These are phyloP conservation scores for Psylliodes chrysocephalus DNA, from an alignment of 2,888 invertebrate species.

Conservation along the genomic window DNA sequence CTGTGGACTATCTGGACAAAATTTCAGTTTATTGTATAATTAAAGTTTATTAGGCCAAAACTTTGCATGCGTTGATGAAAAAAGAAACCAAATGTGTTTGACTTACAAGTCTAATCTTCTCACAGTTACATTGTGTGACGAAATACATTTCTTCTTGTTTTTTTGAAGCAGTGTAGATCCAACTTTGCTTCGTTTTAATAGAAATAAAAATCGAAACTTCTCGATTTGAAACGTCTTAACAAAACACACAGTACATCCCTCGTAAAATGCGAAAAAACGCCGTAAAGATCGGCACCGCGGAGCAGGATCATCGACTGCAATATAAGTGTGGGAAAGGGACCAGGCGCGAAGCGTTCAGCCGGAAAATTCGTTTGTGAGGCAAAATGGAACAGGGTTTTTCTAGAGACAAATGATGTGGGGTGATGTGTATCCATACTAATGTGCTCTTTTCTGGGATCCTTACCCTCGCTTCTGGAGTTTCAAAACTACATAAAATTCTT, in stretches of 20 bases:
- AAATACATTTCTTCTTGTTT: no score
- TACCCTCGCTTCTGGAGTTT: conserved; percentile 38
- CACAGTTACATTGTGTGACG: no score
- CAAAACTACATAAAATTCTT: conserved; percentile 44
- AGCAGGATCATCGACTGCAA: conserved; percentile 56
- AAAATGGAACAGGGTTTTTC: conserved; percentile 65
- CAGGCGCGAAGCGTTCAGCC: conserved; percentile 61
- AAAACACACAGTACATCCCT: conserved; percentile 42
- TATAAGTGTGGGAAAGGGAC: conserved; percentile 63
- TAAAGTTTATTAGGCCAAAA: no score
- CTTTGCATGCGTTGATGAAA: no score
- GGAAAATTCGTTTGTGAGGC: conserved; percentile 66
- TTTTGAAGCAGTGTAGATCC: no score
- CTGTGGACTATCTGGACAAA: no score
- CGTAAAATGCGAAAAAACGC: conserved; percentile 55
- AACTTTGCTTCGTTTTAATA: no score
- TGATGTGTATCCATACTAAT: conserved; percentile 57
- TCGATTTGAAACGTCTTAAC: conserved; percentile 20
- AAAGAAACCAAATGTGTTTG: no score
- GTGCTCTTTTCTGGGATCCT: conserved; percentile 45
- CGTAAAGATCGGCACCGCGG: conserved; percentile 53
- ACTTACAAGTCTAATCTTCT: no score
- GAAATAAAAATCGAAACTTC: conserved; percentile 22
- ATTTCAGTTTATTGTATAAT: no score
- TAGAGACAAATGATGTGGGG: conserved; percentile 65